Base-by-base conservation (phyloP, 2,888 invertebrate species). In the Watsonalla binaria region DNA sequence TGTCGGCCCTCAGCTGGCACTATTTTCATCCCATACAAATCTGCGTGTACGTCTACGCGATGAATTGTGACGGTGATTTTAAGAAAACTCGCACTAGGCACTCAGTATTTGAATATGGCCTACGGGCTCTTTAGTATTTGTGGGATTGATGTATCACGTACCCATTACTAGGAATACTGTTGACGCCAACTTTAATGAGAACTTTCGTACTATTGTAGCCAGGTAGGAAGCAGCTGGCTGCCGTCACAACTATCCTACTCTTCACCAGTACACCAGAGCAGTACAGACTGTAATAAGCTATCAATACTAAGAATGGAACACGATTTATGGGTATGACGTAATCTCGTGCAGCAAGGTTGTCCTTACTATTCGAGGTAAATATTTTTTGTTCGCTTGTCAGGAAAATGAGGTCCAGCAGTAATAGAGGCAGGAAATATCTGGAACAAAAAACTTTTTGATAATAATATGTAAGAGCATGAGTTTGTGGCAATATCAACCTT, bases 191-290 rank as follows among this genome's bases (percentile, higher is more conserved):
- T 71, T 88, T 89, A 0, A 87, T 82, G 11, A 76, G 33, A 0
- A 76, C 63, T 14, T 59, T 59, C 11, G 24, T 24, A 24, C 2
- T 24, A 1, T 63, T 62, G 0, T 59, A 51, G 2, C 56, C 54
- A 13, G 67, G 61, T 1, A 62, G 45, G 14, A 86, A 73, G 63
- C 89, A 88, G 55, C 81, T 82, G 0, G 90, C 89, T 0, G 75
- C 74, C 0, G 86, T 86, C 2, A 86, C 51, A 0, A 82, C 82
- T 5, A 80, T 70, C 51, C 66, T 75, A 57, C 86, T 87, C 34
- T 70, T 61, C 45, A 87, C 64, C 45, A 90, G 59, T 37, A 70
- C 66, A 0, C 88, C 90, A 1, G 90, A 88, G 57, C 90, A 90
- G 63, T 76, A 89, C 45, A 72, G 58, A 6, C 57, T 69, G 6